Evolutionary conservation across 2,113 vertebrate species (phyloP).

Genomic region (Ptyas mucosa): DNA sequence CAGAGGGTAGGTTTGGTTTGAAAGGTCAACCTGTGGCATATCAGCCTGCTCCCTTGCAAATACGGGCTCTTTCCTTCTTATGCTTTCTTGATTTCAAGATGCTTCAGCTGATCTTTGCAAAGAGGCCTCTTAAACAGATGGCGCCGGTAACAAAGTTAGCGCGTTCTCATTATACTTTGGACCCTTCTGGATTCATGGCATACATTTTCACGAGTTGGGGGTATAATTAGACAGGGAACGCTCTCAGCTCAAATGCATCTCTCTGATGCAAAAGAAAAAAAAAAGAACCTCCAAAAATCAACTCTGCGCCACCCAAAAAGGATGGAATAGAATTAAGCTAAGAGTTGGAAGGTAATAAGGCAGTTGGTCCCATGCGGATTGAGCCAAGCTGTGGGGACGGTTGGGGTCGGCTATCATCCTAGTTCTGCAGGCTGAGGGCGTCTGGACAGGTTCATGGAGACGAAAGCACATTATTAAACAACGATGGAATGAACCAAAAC

Average conservation of each 20-base stretch:
- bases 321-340: neutral
- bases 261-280: neutral
- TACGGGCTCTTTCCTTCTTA: neutral
- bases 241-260: neutral
- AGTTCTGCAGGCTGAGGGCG: neutral
- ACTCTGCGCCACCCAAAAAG: neutral
- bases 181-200: neutral
- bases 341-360: neutral
- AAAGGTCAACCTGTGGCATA: too few relatives aligned
- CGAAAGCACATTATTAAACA: neutral
- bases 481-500: neutral
- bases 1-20: neutral
- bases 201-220: neutral
- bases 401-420: neutral
- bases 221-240: neutral
- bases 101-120: neutral
- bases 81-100: accelerated
- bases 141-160: neutral
- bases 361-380: accelerated
- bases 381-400: neutral
- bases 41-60: neutral
- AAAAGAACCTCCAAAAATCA: neutral
- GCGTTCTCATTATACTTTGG: neutral
- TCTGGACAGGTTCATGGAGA: neutral
- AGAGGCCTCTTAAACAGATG: neutral